Percentiles rank a stretch among this genome's conserved stretches.
Conservation (phyloP, 1,140 invertebrate genomes). For the Helicoverpa zea region DNA sequence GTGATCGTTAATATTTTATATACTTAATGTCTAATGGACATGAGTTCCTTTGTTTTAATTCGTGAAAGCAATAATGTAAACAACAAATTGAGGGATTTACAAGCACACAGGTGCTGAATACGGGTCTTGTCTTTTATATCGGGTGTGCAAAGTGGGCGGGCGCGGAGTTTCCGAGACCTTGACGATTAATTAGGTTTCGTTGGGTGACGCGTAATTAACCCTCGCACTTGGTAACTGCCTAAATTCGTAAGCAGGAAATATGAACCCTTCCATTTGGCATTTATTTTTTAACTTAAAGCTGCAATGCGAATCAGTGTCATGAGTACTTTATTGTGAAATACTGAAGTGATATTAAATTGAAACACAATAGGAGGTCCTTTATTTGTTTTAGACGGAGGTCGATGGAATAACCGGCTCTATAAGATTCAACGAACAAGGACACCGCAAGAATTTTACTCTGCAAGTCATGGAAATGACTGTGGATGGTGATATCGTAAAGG, state of each 20-base stretch:
- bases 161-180: conserved; percentile 42
- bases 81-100: conserved; percentile 63
- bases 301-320: not conserved
- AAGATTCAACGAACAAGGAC: conserved; percentile 94
- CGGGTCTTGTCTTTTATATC: conserved; percentile 67
- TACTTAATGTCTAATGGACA: conserved; percentile 39
- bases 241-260: conserved; percentile 52
- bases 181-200: conserved; percentile 70
- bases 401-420: conserved; percentile 97
- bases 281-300: conserved; percentile 36
- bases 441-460: conserved; percentile 95
- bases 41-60: conserved; percentile 43
- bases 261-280: conserved; percentile 42
- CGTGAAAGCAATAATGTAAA: conserved; percentile 54
- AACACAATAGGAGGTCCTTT: conserved; percentile 67
- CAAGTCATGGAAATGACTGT: conserved; percentile 97
- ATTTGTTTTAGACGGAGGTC: conserved; percentile 93
- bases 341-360: conserved; percentile 51
- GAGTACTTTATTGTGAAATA: not conserved
- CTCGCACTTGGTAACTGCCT: conserved; percentile 52
- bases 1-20: conserved; percentile 39
- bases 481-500: conserved; percentile 94
- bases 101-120: conserved; percentile 70
- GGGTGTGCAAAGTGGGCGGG: conserved; percentile 48
- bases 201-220: conserved; percentile 68